Conservation (phyloP, 2,888 invertebrate species). For the Carcina quercana region DNA sequence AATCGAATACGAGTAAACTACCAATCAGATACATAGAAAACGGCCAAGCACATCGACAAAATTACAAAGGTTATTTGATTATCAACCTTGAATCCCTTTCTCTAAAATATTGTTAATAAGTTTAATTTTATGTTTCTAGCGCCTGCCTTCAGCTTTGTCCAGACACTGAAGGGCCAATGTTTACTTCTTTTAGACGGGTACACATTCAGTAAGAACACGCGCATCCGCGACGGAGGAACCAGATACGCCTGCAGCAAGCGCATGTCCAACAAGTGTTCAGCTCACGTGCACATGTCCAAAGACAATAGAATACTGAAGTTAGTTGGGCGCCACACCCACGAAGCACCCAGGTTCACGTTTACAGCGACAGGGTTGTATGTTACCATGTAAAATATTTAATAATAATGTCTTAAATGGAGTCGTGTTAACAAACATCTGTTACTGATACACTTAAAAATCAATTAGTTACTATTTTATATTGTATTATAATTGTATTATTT, state of each 20-base stretch:
- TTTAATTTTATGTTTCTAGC: conserved; percentile 5
- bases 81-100: too few relatives aligned
- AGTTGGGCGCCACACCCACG: conserved; percentile 27
- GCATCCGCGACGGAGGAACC: conserved; percentile 22
- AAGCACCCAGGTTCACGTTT: conserved; percentile 19
- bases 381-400: too few relatives aligned
- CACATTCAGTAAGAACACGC: conserved; percentile 29
- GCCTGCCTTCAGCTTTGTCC: not conserved
- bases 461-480: too few relatives aligned
- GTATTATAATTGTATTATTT: too few relatives aligned
- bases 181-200: conserved; percentile 17
- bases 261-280: conserved; percentile 26
- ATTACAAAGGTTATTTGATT: too few relatives aligned
- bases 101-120: not conserved
- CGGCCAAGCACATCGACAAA: too few relatives aligned
- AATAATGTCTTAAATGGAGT: too few relatives aligned
- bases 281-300: conserved; percentile 26
- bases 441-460: too few relatives aligned
- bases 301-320: conserved; percentile 23
- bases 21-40: too few relatives aligned
- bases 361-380: conserved; percentile 21
- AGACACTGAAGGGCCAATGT: not conserved
- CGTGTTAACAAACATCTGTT: too few relatives aligned
- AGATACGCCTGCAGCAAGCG: conserved; percentile 30
- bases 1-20: too few relatives aligned